Evolutionary conservation across 2,797 vertebrate genomes (phyloP), one percentile per base, ranked within the genome.

Genomic region (Ctenosaura bakeri): DNA sequence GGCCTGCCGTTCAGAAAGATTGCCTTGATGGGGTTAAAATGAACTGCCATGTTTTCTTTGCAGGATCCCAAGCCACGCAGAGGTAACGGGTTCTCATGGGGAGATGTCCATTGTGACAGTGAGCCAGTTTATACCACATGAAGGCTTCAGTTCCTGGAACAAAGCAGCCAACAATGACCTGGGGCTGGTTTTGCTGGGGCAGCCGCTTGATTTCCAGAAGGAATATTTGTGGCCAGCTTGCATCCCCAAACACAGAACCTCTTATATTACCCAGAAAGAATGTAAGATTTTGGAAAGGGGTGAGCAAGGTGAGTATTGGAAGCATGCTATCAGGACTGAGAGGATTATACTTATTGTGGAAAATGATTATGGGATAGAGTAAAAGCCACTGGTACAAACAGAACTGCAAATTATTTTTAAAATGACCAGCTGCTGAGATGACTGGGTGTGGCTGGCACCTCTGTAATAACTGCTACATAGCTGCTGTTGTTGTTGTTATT

Each of bases 21-120:
- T n/a, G 12, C 35, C 29, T 64, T 42, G n/a, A 13, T 54, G n/a
- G 52, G 1, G 50, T 69, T 84, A 59, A 59, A 79, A 71, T 32
- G 6, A 80, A 6, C 54, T 56, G 38, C 46, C 56, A 62, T 29
- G 2, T 82, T 86, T 86, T 54, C 50, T 77, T 86, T 74, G 52
- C 89, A 90, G 89, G 89, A 74, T 73, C 42, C 89, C 89, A 12
- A 90, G 84, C 77, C 54, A 74, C 38, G 29, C 86, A 46, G 89
- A 90, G 22, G 18, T 90, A 54, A 81, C 13, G 6, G 83, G 52
- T 4, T 8, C 50, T n/a, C 29, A 22, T 20, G 77, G 84, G 1
- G 38, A 42, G 81, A 2, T 20, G 5, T 50, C 29, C 54, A 86
- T 66, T 54, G 46, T 52, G 20, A 50, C 89, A 12, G 89, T 90